Percentiles rank a stretch among this genome's conserved stretches.
Evolutionary conservation across 2,797 vertebrate species (phyloP).

Genomic region (Triplophysa yarkandensis): DNA sequence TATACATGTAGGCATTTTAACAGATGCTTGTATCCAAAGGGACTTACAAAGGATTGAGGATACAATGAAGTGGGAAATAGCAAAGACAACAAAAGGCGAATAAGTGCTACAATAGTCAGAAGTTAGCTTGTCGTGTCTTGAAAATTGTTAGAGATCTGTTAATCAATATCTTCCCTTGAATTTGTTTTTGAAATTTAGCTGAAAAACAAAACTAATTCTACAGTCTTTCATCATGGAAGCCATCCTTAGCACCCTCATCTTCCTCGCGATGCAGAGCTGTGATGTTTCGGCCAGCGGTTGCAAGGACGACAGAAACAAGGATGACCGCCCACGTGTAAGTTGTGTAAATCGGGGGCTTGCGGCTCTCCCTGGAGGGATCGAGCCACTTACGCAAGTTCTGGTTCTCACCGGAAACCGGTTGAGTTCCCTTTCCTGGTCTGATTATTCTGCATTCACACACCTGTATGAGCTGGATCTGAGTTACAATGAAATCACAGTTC

Average conservation of each 20-base stretch:
- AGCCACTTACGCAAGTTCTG: slow-evolving; percentile 62
- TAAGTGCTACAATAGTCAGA: too few species aligned
- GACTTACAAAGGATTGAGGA: too few species aligned
- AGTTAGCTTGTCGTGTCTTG: too few species aligned
- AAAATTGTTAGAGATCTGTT: too few species aligned
- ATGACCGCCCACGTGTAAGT: slow-evolving; percentile 62
- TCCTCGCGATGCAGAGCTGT: slow-evolving; percentile 39
- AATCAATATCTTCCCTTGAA: too few species aligned
- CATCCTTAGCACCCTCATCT: slow-evolving; percentile 21
- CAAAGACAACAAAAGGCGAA: too few species aligned
- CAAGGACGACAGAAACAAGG: slow-evolving; percentile 58
- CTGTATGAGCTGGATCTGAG: slow-evolving; percentile 72
- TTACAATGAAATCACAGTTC: slow-evolving; percentile 55
- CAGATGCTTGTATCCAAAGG: too few species aligned
- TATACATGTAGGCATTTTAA: too few species aligned
- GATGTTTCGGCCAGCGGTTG: slow-evolving; percentile 50
- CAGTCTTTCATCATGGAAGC: slow-evolving; percentile 22
- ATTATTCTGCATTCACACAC: slow-evolving; percentile 44
- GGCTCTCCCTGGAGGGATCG: slow-evolving; percentile 54
- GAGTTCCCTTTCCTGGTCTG: slow-evolving; percentile 65
- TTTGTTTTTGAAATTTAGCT: neutral
- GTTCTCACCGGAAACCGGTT: slow-evolving; percentile 68
- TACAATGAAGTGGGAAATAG: too few species aligned
- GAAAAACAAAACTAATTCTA: too few species aligned
- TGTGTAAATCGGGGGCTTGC: slow-evolving; percentile 62